These are phyloP conservation scores for Pogoniulus pusillus DNA, from an alignment of 2,797 vertebrate species.

Conservation along the genomic window DNA sequence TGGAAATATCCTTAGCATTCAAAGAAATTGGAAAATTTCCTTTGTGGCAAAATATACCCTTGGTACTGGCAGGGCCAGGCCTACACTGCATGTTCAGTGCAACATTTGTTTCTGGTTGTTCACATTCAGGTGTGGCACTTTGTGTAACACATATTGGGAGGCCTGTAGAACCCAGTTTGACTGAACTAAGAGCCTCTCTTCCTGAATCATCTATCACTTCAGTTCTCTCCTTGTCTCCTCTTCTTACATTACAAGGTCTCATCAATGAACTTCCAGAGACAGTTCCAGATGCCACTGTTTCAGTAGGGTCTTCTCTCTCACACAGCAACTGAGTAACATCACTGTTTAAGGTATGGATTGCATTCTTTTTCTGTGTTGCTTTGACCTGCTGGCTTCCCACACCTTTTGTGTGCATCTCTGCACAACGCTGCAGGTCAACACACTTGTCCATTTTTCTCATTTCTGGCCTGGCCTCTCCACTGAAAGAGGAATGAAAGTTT, in stretches of 20 bases:
- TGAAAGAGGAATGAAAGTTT: not conserved
- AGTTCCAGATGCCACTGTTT: not conserved
- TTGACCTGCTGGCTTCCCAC: conserved; percentile 21
- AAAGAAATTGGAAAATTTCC: not conserved
- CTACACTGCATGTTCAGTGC: conserved; percentile 58
- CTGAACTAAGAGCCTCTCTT: conserved; percentile 5
- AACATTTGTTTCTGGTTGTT: conserved; percentile 32
- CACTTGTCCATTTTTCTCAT: not conserved
- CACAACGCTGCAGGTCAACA: conserved; percentile 4
- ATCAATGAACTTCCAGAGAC: conserved; percentile 7
- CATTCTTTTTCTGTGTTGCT: not conserved
- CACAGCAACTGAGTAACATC: not conserved
- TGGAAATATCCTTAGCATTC: conserved; percentile 27
- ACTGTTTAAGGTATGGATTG: not conserved
- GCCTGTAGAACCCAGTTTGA: conserved; percentile 59
- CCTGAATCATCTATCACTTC: not conserved
- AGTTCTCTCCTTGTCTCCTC: not conserved
- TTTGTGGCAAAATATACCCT: conserved; percentile 57
- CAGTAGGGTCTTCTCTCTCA: conserved; percentile 18
- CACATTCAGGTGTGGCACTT: not conserved
- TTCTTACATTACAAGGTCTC: not conserved
- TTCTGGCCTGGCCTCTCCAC: conserved; percentile 18
- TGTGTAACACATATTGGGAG: conserved; percentile 46
- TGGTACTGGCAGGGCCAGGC: conserved; percentile 65
- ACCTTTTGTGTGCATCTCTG: not conserved